phyloP scores from a whole-genome alignment of 2,888 invertebrate genomes.

The Apamea monoglypha region DNA sequence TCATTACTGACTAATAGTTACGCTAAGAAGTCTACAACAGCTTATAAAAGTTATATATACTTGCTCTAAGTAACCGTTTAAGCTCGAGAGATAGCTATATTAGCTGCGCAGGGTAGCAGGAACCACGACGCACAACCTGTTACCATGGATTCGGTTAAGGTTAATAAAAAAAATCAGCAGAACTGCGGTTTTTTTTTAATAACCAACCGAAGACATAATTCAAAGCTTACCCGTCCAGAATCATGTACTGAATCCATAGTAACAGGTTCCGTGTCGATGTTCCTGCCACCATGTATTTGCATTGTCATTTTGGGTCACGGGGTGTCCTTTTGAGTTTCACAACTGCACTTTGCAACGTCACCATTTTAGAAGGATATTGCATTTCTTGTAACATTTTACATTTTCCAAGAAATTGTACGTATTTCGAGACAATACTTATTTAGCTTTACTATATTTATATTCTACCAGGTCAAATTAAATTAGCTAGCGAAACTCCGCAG shows the following conservation, averaged over 20 bases:
- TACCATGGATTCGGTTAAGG: too few relatives aligned
- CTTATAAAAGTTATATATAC: slow-evolving; percentile 6
- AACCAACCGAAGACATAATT: too few relatives aligned
- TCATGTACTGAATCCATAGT: too few relatives aligned
- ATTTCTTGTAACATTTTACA: neutral
- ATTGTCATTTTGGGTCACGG: neutral
- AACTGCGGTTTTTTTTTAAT: too few relatives aligned
- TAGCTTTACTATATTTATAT: too few relatives aligned
- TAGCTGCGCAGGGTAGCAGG: neutral
- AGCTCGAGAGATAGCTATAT: neutral
- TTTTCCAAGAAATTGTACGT: neutral
- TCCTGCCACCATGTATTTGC: neutral
- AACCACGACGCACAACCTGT: too few relatives aligned
- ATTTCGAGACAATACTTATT: neutral
- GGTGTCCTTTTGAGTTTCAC: neutral
- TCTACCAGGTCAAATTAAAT: neutral
- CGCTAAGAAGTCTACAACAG: slow-evolving; percentile 7
- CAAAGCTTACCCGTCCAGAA: too few relatives aligned
- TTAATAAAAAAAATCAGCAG: too few relatives aligned
- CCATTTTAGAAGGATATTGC: neutral
- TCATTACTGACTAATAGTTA: slow-evolving; percentile 57
- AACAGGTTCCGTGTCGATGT: too few relatives aligned
- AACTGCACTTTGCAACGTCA: neutral
- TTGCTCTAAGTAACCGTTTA: neutral
- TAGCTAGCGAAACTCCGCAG: too few relatives aligned